phyloP scores from a whole-genome alignment of 2,888 invertebrate genomes.

The Linyphia triangularis region DNA sequence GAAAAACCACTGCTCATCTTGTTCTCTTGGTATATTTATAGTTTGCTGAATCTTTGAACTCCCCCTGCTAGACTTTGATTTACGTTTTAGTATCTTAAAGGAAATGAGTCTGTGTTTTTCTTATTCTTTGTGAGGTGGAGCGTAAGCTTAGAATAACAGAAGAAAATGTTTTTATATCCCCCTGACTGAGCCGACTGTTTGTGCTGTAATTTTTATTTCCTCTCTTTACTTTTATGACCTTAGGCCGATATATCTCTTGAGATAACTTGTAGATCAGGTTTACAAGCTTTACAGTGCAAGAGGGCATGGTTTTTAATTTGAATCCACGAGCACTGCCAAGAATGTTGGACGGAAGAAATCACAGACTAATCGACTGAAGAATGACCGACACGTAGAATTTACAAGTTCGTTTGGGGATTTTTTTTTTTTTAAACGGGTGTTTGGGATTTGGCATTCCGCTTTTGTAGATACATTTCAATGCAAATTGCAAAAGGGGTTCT shows the following conservation, averaged over 20 bases:
- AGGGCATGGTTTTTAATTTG: not conserved
- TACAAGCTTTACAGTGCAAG: conserved; percentile 15
- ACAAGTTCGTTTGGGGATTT: no score
- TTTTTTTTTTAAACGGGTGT: no score
- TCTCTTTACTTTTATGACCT: conserved; percentile 48
- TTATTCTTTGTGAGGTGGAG: conserved; percentile 40
- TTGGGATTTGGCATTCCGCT: no score
- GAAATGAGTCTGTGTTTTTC: conserved; percentile 61
- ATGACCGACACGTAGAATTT: no score
- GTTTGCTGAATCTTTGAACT: conserved; percentile 34
- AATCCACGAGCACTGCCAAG: not conserved
- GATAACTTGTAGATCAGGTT: conserved; percentile 41
- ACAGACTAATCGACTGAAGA: no score
- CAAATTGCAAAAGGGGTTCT: no score
- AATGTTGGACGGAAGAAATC: not conserved
- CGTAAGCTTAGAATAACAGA: conserved; percentile 66
- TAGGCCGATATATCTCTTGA: conserved; percentile 33
- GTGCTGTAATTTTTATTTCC: conserved; percentile 44
- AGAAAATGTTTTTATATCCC: conserved; percentile 54
- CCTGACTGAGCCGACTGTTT: conserved; percentile 38
- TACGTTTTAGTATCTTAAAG: conserved; percentile 55
- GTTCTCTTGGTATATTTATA: not conserved
- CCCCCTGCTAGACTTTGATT: conserved; percentile 61
- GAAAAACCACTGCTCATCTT: conserved; percentile 10
- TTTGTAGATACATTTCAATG: no score